These are phyloP conservation scores for Eremobia ochroleuca DNA, from an alignment of 2,888 invertebrate species.

Conservation along the genomic window DNA sequence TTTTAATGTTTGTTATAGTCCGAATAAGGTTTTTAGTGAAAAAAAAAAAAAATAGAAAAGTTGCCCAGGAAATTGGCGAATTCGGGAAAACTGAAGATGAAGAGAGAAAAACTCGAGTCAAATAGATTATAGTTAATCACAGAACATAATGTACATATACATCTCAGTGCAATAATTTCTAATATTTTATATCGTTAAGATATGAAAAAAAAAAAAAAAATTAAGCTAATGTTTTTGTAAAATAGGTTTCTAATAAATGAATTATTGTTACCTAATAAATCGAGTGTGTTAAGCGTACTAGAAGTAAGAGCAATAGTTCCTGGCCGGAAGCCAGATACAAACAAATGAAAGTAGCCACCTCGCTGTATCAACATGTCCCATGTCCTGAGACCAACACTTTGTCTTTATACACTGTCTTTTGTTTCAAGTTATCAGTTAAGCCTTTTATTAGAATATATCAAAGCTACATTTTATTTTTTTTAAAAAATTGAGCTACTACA, in stretches of 20 bases:
- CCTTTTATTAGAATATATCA: background rate
- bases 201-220: too few relatives aligned
- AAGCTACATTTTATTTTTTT: background rate
- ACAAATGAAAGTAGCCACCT: slow-evolving; percentile 7
- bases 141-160: background rate
- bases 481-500: too few relatives aligned
- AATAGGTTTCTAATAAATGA: background rate
- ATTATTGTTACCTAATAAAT: background rate
- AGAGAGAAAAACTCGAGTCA: too few relatives aligned
- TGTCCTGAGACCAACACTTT: slow-evolving; percentile 23
- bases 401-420: background rate
- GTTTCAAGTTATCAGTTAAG: background rate
- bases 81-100: background rate
- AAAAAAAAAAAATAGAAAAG: too few relatives aligned
- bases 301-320: slow-evolving; percentile 14
- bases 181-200: too few relatives aligned
- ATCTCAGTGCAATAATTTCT: background rate
- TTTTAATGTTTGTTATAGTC: background rate
- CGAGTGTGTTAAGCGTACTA: background rate
- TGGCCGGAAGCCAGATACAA: slow-evolving; percentile 39
- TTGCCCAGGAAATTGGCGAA: background rate
- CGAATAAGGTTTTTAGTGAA: background rate
- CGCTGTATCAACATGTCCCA: slow-evolving; percentile 21
- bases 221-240: background rate
- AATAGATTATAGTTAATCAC: background rate